Evolutionary conservation across 2,113 vertebrate species (phyloP), one percentile per base, ranked within the genome.

Genomic region (Trachemys scripta): DNA sequence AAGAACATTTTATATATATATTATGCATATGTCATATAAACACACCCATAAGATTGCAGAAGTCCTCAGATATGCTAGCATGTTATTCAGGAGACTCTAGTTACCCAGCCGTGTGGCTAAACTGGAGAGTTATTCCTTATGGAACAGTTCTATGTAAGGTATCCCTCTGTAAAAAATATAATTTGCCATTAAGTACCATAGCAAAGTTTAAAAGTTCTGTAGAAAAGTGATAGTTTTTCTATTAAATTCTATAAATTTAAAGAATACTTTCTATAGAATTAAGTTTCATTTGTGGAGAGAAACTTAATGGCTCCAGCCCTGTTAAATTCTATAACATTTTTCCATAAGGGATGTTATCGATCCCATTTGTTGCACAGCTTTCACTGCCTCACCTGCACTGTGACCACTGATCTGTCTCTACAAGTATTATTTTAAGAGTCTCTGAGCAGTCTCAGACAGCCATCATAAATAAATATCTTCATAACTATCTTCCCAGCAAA

Each of bases 221-320:
- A 47, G 42, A 78, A 45, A 51, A 17, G 19, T 12, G 4, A 8
- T 7, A 65, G 8, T 69, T 69, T 0, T 20, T 5, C 27, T 29
- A 0, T 24, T 75, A 35, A 31, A 27, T 38, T 59, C 38, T 0
- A 0, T 1, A 12, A 84, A n/a, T 27, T 10, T 56, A 69, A 49
- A 1, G 0, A 1, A 6, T 38, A 59, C 10, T 5, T n/a, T 35
- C 29, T 1, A 2, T 22, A 53, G 10, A 35, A 54, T 8, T 4
- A 42, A 22, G 10, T 1, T 38, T 4, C 31, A 1, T 0, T 1
- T 8, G 35, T 19, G 24, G 10, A 8, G 45, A 24, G 62, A 79
- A 65, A 1, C 8, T 35, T 1, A 0, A 8, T 0, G 3, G 5
- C 12, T 51, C 0, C 2, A 4, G 45, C 79, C 22, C 57, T 0